Conservation (phyloP, 30 jellyfish, hydroid and myxozoan genomes). For the Sanderia malayensis region DNA sequence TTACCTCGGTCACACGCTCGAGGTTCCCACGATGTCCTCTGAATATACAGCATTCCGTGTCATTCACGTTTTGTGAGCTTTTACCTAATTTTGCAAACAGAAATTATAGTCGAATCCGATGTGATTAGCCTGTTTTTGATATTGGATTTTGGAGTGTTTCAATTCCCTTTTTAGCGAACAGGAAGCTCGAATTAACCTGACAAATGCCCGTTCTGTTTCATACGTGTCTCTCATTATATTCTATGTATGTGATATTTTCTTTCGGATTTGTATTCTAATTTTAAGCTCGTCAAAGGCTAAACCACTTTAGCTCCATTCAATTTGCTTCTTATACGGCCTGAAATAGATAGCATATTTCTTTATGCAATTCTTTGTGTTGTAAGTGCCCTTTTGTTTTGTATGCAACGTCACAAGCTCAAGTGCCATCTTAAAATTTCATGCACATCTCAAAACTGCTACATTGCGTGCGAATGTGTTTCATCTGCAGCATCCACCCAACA, state of each 20-base stretch:
- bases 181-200: neutral
- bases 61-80: neutral
- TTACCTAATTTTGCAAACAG: neutral
- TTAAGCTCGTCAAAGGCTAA: neutral
- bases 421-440: too few species aligned
- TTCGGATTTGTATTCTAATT: slow-evolving; percentile 1
- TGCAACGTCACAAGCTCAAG: too few species aligned
- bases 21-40: neutral
- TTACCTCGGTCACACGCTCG: too few species aligned
- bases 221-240: neutral
- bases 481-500: too few species aligned
- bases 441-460: too few species aligned
- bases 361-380: too few species aligned
- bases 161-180: neutral
- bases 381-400: too few species aligned
- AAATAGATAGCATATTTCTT: neutral
- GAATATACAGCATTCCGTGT: neutral
- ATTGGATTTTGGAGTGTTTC: neutral
- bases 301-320: neutral
- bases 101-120: neutral
- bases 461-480: too few species aligned
- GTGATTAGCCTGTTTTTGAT: neutral
- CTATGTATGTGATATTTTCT: neutral
- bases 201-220: neutral
- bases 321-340: neutral